Conservation (phyloP, 2,113 vertebrate genomes). For the Delphinus delphis region DNA sequence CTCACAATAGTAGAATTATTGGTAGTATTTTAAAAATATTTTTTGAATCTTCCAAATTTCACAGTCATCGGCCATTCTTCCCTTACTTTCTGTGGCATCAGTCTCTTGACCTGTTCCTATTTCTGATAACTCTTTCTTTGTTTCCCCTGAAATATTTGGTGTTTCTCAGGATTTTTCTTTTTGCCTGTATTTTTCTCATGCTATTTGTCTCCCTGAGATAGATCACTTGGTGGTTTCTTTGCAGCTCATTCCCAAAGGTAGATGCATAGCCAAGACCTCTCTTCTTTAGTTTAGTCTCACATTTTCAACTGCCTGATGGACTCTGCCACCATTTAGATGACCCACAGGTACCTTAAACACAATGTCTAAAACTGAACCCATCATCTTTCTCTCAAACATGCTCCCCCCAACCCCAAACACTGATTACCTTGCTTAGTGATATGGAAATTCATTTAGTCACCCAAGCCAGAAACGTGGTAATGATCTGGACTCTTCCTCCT, state of each 20-base stretch:
- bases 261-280: neutral
- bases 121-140: neutral
- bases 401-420: neutral
- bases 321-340: neutral
- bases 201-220: neutral
- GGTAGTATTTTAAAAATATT: neutral
- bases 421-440: neutral
- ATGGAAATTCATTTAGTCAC: neutral
- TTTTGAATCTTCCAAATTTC: slow-evolving; percentile 7
- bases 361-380: neutral
- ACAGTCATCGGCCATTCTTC: neutral
- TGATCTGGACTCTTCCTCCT: neutral
- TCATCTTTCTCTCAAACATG: neutral
- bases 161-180: neutral
- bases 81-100: neutral
- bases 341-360: neutral
- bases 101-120: neutral
- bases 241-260: neutral
- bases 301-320: neutral
- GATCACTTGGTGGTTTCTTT: neutral
- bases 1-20: neutral
- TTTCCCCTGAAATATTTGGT: neutral
- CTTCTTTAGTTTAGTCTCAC: neutral
- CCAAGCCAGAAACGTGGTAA: neutral
- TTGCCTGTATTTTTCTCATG: neutral